These are phyloP conservation scores for Monoplex corrugatus DNA, from an alignment of 2,888 invertebrate genomes.

Conservation along the genomic window DNA sequence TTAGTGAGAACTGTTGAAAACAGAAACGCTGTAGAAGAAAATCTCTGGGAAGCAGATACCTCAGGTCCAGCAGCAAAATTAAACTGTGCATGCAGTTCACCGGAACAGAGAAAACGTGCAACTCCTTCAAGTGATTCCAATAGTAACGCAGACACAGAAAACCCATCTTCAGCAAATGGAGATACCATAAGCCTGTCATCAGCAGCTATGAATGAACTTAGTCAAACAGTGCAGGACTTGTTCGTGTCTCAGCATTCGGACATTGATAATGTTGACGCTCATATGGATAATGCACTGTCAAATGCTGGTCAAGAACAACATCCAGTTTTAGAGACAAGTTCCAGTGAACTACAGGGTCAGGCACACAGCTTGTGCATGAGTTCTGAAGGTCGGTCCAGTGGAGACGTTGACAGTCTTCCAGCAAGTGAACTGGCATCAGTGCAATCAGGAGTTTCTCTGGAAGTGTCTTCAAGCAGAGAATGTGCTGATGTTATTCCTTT, in stretches of 20 bases:
- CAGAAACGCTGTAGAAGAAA: background rate
- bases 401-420: background rate
- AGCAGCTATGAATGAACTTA: background rate
- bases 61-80: background rate
- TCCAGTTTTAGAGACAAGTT: background rate
- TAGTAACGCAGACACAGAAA: slow-evolving; percentile 3
- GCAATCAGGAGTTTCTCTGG: background rate
- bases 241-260: background rate
- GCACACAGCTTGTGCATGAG: background rate
- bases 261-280: background rate
- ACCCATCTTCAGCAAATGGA: background rate
- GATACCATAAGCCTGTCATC: background rate
- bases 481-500: background rate
- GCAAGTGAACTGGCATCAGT: background rate
- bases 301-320: background rate
- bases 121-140: background rate
- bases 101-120: background rate
- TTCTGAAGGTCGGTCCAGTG: background rate
- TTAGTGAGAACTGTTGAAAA: background rate
- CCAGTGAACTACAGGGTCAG: background rate
- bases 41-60: background rate
- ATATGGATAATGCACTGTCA: background rate
- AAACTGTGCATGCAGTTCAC: background rate
- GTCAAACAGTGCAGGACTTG: background rate
- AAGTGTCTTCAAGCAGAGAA: background rate